Percentiles rank a stretch among this genome's conserved stretches.
Conservation (phyloP, 2,797 vertebrate genomes). For the Neopelma chrysocephalum region DNA sequence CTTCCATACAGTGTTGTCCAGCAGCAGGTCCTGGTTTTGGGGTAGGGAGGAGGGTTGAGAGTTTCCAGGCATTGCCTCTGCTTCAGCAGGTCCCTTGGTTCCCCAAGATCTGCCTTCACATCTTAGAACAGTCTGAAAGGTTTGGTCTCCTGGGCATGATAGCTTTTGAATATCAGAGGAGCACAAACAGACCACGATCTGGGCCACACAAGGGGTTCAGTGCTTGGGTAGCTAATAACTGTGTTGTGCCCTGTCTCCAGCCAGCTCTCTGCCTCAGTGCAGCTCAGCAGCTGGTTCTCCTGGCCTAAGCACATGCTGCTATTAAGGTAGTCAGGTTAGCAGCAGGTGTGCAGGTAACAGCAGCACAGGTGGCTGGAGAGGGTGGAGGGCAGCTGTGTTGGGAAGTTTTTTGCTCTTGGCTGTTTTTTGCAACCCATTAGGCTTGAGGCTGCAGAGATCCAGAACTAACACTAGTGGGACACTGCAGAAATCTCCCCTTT, state of each 20-base stretch:
- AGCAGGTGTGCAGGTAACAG: not conserved
- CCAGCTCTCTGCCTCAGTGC: not conserved
- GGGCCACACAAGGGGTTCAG: not conserved
- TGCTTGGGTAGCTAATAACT: not conserved
- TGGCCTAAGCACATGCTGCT: not conserved
- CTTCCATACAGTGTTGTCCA: rapidly evolving
- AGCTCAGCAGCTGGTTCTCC: not conserved
- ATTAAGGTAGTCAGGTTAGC: not conserved
- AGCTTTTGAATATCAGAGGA: not conserved
- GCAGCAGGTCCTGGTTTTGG: not conserved
- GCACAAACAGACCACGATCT: not conserved
- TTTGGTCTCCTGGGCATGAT: rapidly evolving
- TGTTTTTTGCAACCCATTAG: not conserved
- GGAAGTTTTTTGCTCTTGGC: not conserved
- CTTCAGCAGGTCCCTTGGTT: not conserved
- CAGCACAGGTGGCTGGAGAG: not conserved
- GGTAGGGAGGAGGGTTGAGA: not conserved
- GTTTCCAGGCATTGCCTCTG: not conserved
- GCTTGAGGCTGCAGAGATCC: not conserved
- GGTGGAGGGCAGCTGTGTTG: not conserved
- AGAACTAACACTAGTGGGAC: not conserved
- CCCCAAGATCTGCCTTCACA: not conserved
- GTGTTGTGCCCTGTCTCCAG: not conserved
- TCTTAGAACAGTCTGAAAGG: not conserved
- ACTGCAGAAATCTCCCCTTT: not conserved